phyloP scores from a whole-genome alignment of 2,888 invertebrate genomes.

The Uloborus plumipes region DNA sequence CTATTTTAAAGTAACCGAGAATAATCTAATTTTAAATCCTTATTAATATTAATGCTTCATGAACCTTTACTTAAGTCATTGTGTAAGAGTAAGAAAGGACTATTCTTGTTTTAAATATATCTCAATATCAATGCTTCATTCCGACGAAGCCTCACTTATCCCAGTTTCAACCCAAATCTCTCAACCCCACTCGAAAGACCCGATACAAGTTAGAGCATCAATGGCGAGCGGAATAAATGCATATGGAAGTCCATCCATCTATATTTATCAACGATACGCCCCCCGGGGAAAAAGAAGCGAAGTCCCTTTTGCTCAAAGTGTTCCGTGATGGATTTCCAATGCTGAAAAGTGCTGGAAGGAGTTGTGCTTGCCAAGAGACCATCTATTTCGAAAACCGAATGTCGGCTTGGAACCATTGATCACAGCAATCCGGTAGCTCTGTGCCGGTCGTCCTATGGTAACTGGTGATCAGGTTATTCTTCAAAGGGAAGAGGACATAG shows the following conservation, averaged over 20 bases:
- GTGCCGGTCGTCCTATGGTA: neutral
- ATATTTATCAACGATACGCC: conserved; percentile 41
- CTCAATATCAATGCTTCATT: no score
- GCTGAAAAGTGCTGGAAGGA: conserved; percentile 17
- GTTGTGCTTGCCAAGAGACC: neutral
- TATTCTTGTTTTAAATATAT: no score
- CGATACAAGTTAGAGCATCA: conserved; percentile 24
- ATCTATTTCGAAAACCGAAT: conserved; percentile 37
- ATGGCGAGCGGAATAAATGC: conserved; percentile 38
- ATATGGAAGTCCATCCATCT: conserved; percentile 53
- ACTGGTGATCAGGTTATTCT: no score
- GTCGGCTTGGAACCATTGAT: conserved; percentile 43
- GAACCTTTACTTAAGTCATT: no score
- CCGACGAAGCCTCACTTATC: no score
- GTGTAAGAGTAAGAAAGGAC: no score
- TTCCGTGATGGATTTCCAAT: conserved; percentile 59
- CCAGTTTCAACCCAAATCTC: no score
- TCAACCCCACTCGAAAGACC: neutral
- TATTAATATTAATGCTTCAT: no score
- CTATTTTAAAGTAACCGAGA: no score
- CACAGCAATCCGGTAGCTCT: conserved; percentile 22
- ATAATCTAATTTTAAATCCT: no score
- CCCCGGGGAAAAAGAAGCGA: neutral
- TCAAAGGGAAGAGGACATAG: no score
- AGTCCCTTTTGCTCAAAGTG: conserved; percentile 20